Evolutionary conservation across 2,888 invertebrate genomes (phyloP).

Genomic region (Corbicula japonica): DNA sequence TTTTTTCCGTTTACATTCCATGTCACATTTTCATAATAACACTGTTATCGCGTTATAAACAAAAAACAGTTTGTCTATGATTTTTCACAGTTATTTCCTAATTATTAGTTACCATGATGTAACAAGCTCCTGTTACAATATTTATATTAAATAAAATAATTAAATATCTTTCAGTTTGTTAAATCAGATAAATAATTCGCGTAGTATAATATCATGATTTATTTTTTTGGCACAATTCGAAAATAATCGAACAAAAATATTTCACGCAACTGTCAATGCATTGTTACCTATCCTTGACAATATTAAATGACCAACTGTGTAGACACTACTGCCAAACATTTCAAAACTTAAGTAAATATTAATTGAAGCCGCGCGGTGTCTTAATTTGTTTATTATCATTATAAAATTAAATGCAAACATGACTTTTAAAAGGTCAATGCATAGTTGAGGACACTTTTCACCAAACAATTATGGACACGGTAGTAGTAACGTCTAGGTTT

Average conservation of each 20-base stretch:
- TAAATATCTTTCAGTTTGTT: neutral
- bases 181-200: constrained; percentile 10
- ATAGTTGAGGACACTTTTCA: neutral
- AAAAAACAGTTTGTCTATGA: neutral
- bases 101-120: constrained; percentile 1
- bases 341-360: constrained; percentile 10
- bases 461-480: constrained; percentile 5
- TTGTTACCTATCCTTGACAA: constrained; percentile 2
- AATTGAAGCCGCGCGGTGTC: neutral
- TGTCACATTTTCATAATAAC: neutral
- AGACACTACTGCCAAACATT: neutral
- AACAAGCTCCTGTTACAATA: no score
- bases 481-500: neutral
- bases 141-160: neutral
- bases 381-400: constrained; percentile 15
- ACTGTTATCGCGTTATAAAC: neutral
- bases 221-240: constrained; percentile 30
- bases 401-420: constrained; percentile 9
- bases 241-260: constrained; percentile 34
- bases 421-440: constrained; percentile 9
- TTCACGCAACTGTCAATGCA: constrained; percentile 29
- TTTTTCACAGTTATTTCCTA: constrained; percentile 19
- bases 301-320: constrained; percentile 3
- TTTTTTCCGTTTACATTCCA: no score
- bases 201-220: neutral